Base-by-base conservation (phyloP, 2,888 invertebrate genomes). In the Agrotis exclamationis region DNA sequence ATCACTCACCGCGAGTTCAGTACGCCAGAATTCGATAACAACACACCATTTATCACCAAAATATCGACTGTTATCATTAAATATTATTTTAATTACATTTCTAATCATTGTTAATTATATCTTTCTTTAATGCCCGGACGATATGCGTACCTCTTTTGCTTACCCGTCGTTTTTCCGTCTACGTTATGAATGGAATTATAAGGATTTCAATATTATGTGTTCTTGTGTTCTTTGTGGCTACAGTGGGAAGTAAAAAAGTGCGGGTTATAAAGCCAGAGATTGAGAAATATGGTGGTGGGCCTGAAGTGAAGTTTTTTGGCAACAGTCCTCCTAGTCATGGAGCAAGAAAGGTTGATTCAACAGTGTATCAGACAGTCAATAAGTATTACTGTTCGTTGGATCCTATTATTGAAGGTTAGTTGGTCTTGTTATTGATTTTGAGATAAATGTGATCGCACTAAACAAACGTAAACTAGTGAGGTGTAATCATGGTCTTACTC, bases 301-400 rank as follows among this genome's bases (percentile, higher is more conserved):
- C 18, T 44, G 11, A 54, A 11, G 56, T 53, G 22, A 39, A 20
- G 1, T 54, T 56, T 11, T 54, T 54, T n/a, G 63, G 20, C 0
- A 53, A 45, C 16, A 13, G 6, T 13, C 18, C 63, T 2, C n/a
- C 13, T 1, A 33, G 7, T 6, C 14, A 18, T 50, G 58, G 2
- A 13, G 48, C 14, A 0, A 53, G 62, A 9, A 51, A 24, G 45
- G 83, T 92, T 47, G 85, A 82, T 22, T 85, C 90, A 0, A 85
- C 87, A 0, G 33, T 87, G 2, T 88, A 82, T 60, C 86, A 84
- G 47, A 86, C 90, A 0, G 86, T 91, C 2, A 89, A 90, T 56
- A 88, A 87, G 48, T 93, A 89, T 74, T 85, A 84, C 28, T 92
- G 93, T 72, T 71, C 76, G 0, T 65, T 76, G 57, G 72, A 85